These are phyloP conservation scores for Argyresthia goedartella DNA, from an alignment of 2,888 invertebrate species.

Conservation along the genomic window DNA sequence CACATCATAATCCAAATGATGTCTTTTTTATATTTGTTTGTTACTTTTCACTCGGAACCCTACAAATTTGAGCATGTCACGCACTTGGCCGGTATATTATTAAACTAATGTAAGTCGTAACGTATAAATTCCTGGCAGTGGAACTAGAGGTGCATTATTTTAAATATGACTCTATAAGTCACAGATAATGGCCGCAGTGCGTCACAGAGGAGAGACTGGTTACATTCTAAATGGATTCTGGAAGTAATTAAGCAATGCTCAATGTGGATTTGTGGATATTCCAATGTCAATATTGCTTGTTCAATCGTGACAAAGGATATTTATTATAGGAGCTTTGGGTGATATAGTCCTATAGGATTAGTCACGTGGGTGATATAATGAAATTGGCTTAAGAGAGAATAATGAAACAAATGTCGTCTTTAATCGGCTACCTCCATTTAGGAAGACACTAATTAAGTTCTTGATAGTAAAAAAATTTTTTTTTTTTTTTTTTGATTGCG, in stretches of 20 bases:
- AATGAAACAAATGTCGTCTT: constrained; percentile 4
- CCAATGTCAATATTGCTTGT: constrained; percentile 35
- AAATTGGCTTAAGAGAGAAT: no score
- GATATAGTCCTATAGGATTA: no score
- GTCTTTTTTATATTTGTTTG: no score
- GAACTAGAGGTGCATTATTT: constrained; percentile 59
- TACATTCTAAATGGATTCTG: constrained; percentile 41
- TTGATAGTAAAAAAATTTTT: no score
- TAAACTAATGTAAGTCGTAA: constrained; percentile 51
- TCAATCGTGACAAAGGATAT: constrained; percentile 21
- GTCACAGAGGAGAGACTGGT: constrained; percentile 42
- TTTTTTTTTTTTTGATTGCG: no score
- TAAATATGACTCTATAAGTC: constrained; percentile 63
- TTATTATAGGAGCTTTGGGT: constrained; percentile 12
- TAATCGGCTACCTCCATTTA: constrained; percentile 1
- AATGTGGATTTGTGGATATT: constrained; percentile 30
- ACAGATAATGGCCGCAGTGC: constrained; percentile 49
- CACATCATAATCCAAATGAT: no score
- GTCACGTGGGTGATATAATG: no score
- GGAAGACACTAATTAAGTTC: no score
- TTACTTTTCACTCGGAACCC: no score
- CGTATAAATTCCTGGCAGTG: constrained; percentile 42
- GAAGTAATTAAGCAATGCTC: constrained; percentile 51
- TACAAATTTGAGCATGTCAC: no score
- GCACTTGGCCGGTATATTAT: constrained; percentile 25